Percentiles rank a stretch among this genome's conserved stretches.
Conservation (phyloP, 2,888 invertebrate species). For the Rhingia campestris region DNA sequence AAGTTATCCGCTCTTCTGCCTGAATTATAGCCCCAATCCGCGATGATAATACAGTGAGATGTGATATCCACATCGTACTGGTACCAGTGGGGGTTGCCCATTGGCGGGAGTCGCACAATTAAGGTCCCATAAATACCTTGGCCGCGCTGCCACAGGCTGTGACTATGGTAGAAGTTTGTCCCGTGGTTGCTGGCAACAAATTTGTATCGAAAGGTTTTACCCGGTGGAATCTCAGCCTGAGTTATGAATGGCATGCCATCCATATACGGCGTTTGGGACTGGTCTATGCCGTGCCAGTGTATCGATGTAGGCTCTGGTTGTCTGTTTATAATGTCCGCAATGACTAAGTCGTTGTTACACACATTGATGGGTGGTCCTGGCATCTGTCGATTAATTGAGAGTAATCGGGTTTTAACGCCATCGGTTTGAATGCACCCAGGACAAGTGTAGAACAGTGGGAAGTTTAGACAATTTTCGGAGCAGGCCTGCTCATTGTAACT, state of each 20-base stretch:
- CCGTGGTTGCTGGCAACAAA: conserved; percentile 79
- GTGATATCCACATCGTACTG: conserved; percentile 78
- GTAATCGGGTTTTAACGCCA: conserved; percentile 77
- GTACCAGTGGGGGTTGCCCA: conserved; percentile 77
- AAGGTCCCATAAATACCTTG: conserved; percentile 78
- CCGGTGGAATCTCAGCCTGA: conserved; percentile 80
- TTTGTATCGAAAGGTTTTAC: conserved; percentile 80
- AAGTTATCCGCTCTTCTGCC: conserved; percentile 77
- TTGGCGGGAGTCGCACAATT: conserved; percentile 76
- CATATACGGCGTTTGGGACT: conserved; percentile 79
- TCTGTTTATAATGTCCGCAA: conserved; percentile 79
- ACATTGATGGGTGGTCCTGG: conserved; percentile 79
- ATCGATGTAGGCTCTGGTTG: conserved; percentile 79
- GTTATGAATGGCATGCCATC: conserved; percentile 81
- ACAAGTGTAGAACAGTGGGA: background rate
- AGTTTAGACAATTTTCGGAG: background rate
- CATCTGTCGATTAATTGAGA: conserved; percentile 79
- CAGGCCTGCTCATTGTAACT: conserved; percentile 30
- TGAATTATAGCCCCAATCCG: conserved; percentile 80
- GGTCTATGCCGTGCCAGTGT: conserved; percentile 81
- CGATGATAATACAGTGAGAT: conserved; percentile 79
- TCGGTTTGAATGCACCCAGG: conserved; percentile 74
- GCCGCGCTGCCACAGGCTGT: conserved; percentile 79
- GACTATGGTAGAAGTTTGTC: conserved; percentile 81
- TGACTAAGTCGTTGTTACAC: conserved; percentile 79